phyloP scores from a whole-genome alignment of 1,140 invertebrate genomes.

The Drosophila auraria region DNA sequence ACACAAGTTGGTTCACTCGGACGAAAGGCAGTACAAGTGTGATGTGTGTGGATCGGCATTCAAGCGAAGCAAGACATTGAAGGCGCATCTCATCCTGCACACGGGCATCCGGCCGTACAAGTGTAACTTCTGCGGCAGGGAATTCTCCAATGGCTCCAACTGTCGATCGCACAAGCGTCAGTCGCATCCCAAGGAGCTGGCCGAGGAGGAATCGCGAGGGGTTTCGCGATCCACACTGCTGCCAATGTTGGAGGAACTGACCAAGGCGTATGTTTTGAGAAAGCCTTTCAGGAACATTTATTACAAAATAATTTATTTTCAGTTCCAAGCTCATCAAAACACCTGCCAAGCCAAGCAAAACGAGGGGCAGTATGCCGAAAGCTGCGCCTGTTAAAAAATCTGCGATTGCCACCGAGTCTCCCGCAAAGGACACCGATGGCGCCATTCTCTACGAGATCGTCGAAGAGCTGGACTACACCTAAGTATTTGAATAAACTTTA shows the following conservation, averaged over 20 bases:
- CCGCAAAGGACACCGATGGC: constrained; percentile 24
- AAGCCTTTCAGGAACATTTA: not conserved
- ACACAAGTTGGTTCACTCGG: constrained; percentile 85
- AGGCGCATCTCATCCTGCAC: constrained; percentile 85
- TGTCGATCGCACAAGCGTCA: constrained; percentile 86
- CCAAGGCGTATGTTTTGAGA: constrained; percentile 58
- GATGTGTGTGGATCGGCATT: constrained; percentile 80
- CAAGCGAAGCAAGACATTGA: constrained; percentile 84
- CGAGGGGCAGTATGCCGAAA: constrained; percentile 18
- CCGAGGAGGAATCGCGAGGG: constrained; percentile 76
- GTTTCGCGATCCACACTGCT: constrained; percentile 61
- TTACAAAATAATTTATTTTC: too few relatives aligned
- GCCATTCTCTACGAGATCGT: constrained; percentile 56
- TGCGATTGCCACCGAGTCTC: constrained; percentile 2
- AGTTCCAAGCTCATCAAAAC: constrained; percentile 67
- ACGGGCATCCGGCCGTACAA: constrained; percentile 85
- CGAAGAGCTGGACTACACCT: constrained; percentile 44
- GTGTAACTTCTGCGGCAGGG: constrained; percentile 85
- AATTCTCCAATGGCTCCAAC: constrained; percentile 86
- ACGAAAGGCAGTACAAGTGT: constrained; percentile 85
- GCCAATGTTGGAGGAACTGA: constrained; percentile 77
- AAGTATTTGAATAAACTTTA: constrained; percentile 42
- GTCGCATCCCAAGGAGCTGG: constrained; percentile 85
- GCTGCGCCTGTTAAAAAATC: not conserved
- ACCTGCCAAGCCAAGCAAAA: constrained; percentile 49